Conservation (phyloP, 2,888 invertebrate genomes). For the Venusia cambrica region DNA sequence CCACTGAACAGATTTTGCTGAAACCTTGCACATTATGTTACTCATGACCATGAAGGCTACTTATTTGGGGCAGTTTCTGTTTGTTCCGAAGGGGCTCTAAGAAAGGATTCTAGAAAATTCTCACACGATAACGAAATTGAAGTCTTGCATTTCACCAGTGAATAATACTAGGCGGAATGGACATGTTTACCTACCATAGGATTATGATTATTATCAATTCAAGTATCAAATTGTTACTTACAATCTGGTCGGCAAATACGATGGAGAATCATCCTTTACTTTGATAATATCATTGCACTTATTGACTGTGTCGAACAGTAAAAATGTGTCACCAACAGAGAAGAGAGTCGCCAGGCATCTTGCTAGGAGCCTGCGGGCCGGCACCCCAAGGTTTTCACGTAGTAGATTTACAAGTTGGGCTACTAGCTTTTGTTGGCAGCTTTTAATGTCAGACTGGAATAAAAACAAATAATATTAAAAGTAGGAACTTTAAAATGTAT, state of each 20-base stretch:
- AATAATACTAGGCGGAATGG: too few relatives aligned
- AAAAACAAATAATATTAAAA: conserved; percentile 12
- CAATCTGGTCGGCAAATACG: conserved; percentile 96
- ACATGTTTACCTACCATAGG: too few relatives aligned
- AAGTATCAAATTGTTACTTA: conserved; percentile 84
- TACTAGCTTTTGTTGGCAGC: conserved; percentile 96
- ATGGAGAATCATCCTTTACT: conserved; percentile 98
- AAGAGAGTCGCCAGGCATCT: conserved; percentile 96
- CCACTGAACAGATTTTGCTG: too few relatives aligned
- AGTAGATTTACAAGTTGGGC: conserved; percentile 95
- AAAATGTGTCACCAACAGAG: conserved; percentile 97
- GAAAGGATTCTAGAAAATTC: too few relatives aligned
- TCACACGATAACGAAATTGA: too few relatives aligned
- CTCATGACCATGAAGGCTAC: too few relatives aligned
- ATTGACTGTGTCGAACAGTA: conserved; percentile 98
- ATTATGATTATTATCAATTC: too few relatives aligned
- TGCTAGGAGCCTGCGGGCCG: conserved; percentile 94
- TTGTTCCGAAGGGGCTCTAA: too few relatives aligned
- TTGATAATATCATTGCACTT: conserved; percentile 98
- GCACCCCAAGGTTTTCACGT: conserved; percentile 95
- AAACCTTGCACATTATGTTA: too few relatives aligned
- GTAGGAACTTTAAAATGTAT: too few relatives aligned
- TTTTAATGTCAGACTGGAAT: conserved; percentile 95
- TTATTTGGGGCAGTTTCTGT: too few relatives aligned
- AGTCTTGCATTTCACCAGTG: too few relatives aligned